Percentiles rank a stretch among this genome's conserved stretches.
These are phyloP conservation scores for Melipona quadrifasciata DNA, from an alignment of 1,140 invertebrate genomes.

Conservation along the genomic window DNA sequence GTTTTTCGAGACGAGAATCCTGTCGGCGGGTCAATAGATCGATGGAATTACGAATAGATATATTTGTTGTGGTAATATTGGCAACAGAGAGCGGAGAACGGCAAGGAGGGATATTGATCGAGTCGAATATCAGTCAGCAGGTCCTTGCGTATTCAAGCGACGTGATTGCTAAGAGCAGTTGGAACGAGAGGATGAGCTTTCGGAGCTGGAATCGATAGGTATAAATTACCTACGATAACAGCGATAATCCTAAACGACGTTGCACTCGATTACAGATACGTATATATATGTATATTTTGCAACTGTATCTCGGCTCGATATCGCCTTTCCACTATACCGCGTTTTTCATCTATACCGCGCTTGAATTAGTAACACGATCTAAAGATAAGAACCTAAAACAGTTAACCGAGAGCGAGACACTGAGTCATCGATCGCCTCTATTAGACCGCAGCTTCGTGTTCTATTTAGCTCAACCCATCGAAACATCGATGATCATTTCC, in stretches of 20 bases:
- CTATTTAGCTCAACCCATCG: not conserved
- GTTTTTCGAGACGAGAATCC: not conserved
- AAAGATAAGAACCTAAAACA: not conserved
- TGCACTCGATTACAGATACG: not conserved
- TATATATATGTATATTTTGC: not conserved
- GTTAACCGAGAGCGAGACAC: not conserved
- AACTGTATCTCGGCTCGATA: not conserved
- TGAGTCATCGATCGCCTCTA: not conserved
- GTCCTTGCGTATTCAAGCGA: conserved; percentile 10
- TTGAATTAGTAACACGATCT: not conserved
- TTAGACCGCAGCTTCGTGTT: not conserved
- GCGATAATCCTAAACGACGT: not conserved
- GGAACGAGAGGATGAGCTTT: not conserved
- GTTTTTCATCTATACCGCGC: not conserved
- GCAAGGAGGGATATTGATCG: conserved; percentile 7
- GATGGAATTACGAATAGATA: conserved; percentile 26
- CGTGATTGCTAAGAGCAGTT: not conserved
- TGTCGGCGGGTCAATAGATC: conserved; percentile 19
- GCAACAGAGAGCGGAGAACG: not conserved
- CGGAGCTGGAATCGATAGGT: not conserved
- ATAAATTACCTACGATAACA: not conserved
- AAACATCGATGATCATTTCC: not conserved
- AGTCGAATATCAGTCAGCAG: conserved; percentile 16
- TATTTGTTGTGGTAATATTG: conserved; percentile 45
- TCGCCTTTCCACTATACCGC: not conserved